These are phyloP conservation scores for Ceratothoa steindachneri DNA, from an alignment of 2,888 invertebrate genomes.

Conservation along the genomic window DNA sequence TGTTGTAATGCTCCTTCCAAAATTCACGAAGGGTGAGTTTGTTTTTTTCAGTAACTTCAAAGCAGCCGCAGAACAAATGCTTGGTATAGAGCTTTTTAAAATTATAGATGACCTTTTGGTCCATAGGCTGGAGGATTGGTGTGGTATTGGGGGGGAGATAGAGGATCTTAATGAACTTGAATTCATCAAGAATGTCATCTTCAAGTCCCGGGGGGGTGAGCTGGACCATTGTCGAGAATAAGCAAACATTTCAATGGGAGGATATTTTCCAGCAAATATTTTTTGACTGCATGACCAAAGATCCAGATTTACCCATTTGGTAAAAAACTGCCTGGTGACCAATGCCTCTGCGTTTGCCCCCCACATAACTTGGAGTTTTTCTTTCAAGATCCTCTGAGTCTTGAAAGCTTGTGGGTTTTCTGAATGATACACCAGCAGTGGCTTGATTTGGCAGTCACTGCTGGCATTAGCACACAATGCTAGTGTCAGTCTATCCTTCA, in stretches of 20 bases:
- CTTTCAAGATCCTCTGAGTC: background rate
- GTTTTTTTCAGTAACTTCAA: background rate
- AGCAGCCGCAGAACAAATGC: background rate
- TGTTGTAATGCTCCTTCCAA: no score
- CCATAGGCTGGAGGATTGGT: background rate
- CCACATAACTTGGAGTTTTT: background rate
- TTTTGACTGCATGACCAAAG: no score
- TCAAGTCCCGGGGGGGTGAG: background rate
- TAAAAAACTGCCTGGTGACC: background rate
- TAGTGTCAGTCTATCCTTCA: no score
- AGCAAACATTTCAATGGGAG: background rate
- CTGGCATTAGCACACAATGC: no score
- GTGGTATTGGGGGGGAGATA: no score
- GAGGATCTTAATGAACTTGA: no score
- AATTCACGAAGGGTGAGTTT: background rate
- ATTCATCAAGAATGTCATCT: no score
- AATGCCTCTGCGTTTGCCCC: background rate
- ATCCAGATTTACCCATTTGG: background rate
- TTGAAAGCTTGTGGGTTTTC: no score
- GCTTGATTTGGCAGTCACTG: no score
- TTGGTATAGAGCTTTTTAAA: background rate
- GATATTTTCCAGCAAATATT: background rate
- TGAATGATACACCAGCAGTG: no score
- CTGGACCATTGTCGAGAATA: background rate
- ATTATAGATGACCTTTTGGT: background rate